Percentiles rank a stretch among this genome's conserved stretches.
Evolutionary conservation across 2,797 vertebrate species (phyloP).

Genomic region (Gobionotothen gibberifrons): DNA sequence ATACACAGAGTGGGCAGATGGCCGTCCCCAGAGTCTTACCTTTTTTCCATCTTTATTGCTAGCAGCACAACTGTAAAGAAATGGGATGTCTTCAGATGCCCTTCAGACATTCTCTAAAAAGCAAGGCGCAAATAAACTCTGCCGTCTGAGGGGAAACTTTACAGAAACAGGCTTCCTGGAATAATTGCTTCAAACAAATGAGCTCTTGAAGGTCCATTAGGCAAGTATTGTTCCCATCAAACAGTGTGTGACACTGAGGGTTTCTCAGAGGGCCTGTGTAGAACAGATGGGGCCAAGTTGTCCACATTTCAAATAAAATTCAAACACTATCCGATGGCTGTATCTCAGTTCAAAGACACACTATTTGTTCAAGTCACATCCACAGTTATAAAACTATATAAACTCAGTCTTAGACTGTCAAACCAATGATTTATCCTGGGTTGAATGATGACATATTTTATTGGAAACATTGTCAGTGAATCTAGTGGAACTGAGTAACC

Average conservation of each 20-base stretch:
- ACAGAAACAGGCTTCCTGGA: slow-evolving; percentile 61
- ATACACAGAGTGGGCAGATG: slow-evolving; percentile 40
- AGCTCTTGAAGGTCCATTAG: slow-evolving; percentile 80
- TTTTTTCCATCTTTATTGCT: slow-evolving; percentile 40
- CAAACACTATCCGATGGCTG: slow-evolving; percentile 52
- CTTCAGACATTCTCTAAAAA: slow-evolving; percentile 62
- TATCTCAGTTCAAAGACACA: slow-evolving; percentile 46
- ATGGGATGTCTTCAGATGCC: slow-evolving; percentile 55
- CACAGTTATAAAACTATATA: no score
- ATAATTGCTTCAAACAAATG: slow-evolving; percentile 82
- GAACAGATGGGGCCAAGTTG: slow-evolving; percentile 47
- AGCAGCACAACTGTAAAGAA: slow-evolving; percentile 33
- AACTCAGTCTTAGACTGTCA: neutral
- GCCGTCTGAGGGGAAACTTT: slow-evolving; percentile 42
- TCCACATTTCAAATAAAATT: slow-evolving; percentile 66
- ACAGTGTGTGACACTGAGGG: slow-evolving; percentile 69
- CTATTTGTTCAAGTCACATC: neutral
- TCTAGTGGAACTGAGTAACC: no score
- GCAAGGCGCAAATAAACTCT: slow-evolving; percentile 60
- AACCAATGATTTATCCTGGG: no score
- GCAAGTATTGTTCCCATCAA: slow-evolving; percentile 69
- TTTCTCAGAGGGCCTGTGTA: slow-evolving; percentile 67
- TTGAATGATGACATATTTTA: no score
- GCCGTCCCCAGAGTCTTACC: slow-evolving; percentile 37
- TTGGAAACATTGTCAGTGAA: no score